Evolutionary conservation across 2,797 vertebrate genomes (phyloP).

Genomic region (Thamnophis elegans): DNA sequence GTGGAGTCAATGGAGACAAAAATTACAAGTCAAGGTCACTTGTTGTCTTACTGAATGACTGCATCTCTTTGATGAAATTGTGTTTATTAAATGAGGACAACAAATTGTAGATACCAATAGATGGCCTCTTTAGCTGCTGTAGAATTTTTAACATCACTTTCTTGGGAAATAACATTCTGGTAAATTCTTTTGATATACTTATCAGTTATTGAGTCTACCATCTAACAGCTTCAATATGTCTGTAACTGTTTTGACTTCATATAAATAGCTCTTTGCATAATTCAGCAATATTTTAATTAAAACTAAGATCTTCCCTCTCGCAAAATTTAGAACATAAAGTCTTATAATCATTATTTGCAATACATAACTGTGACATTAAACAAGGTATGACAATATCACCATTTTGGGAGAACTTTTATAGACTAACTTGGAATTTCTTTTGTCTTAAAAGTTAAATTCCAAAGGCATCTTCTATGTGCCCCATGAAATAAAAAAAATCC

Average conservation of each 20-base stretch:
- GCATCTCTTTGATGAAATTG: not conserved
- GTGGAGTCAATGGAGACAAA: not conserved
- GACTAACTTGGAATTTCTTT: not conserved
- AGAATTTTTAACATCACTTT: not conserved
- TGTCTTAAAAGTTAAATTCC: constrained; percentile 21
- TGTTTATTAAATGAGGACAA: not conserved
- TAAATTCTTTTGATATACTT: not conserved
- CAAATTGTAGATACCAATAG: not conserved
- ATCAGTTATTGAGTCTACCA: not conserved
- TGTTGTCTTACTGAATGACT: not conserved
- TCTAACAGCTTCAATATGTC: not conserved
- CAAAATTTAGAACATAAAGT: not conserved
- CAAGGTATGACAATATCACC: not conserved
- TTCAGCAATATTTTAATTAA: not conserved
- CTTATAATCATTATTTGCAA: not conserved
- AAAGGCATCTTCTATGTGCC: not conserved
- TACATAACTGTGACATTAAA: not conserved
- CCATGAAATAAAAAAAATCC: constrained; percentile 33
- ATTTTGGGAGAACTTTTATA: not conserved
- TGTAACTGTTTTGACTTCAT: not conserved
- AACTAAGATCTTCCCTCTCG: not conserved
- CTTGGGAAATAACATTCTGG: not conserved
- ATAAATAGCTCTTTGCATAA: not conserved
- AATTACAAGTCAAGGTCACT: not conserved
- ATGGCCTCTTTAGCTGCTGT: not conserved